A percentile compares a stretch with the other conserved stretches of the same genome.
phyloP scores from a whole-genome alignment of 2,113 vertebrate species.

The Bubo blakistoni region DNA sequence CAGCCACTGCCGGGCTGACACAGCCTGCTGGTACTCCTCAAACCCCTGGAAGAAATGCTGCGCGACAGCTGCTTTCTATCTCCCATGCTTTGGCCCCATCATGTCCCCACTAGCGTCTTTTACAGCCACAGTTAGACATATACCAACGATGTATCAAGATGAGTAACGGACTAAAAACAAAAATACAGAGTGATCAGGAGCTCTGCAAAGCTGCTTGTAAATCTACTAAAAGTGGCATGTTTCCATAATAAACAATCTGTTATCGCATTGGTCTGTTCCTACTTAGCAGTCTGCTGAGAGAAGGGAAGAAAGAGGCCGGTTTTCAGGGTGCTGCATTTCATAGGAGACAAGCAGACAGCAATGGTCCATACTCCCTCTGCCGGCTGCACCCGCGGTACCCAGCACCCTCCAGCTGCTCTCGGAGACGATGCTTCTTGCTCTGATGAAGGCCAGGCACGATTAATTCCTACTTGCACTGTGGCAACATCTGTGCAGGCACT shows the following conservation, averaged over 20 bases:
- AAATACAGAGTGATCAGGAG: constrained; percentile 10
- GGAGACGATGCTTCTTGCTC: neutral
- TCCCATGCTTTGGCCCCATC: constrained; percentile 17
- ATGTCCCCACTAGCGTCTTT: neutral
- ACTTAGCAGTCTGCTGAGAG: neutral
- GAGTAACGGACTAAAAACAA: constrained; percentile 38
- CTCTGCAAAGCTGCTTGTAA: constrained; percentile 41
- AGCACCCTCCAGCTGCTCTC: rapidly evolving
- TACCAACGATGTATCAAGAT: neutral
- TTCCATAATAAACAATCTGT: constrained; percentile 52
- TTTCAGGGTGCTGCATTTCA: neutral
- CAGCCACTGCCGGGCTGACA: neutral
- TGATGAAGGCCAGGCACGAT: rapidly evolving
- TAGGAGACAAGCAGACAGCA: neutral
- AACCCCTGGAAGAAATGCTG: constrained; percentile 20
- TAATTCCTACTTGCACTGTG: rapidly evolving
- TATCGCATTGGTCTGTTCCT: neutral
- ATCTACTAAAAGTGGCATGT: constrained; percentile 15
- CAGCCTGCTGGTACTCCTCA: constrained; percentile 60
- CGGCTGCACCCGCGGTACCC: neutral
- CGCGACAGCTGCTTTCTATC: constrained; percentile 60
- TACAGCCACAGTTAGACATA: neutral
- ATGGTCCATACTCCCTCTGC: constrained; percentile 29
- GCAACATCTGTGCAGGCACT: neutral
- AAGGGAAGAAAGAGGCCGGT: neutral